Base-by-base conservation (phyloP, 2,888 invertebrate genomes). In the Galeopsomyia nigrocyanea region DNA sequence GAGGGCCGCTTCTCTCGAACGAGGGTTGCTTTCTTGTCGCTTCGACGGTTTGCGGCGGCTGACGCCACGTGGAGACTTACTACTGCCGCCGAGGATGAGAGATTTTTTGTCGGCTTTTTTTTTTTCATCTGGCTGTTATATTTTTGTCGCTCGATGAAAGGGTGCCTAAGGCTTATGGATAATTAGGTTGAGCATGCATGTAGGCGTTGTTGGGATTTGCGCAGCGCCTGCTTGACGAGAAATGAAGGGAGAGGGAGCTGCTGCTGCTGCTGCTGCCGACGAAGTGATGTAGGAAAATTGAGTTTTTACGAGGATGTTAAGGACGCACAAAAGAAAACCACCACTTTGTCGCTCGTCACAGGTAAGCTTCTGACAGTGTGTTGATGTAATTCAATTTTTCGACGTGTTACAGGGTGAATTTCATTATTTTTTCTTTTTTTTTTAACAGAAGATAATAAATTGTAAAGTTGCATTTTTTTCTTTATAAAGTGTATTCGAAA, bases 231-330 rank as follows among this genome's bases (percentile, higher is more conserved):
- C 39, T 39, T 39, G 39, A 39, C 13, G 39, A 39, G 39, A 39
- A 53, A 17, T 39, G 21, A 16, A 50, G 9, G 22, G 55, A 49
- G 26, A 63, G 31, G 19, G 50, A 17, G 13, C 31, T 19, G 39
- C 13, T 39, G 39, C 13, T 39, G 39, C 13, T 39, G 39, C 39
- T 39, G n/a, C 19, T 46, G 60, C 19, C 22, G 39, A 49, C 39
- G 39, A 57, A n/a, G 21, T 22, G 22, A 9, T 49, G 49, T 22
- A 31, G 68, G 53, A 53, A 68, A 68, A 68, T 68, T 61, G 60
- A 61, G 53, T 68, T 68, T 61, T 68, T 61, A 68, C 68, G 60
- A 61, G 60, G 68, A 53, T 47, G 68, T 60, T 51, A 67, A 53
- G 60, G 60, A 31, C 49, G 49, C 50, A 19, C 31, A 58, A 49